These are phyloP conservation scores for Kryptopterus vitreolus DNA, from an alignment of 2,797 vertebrate species.

Conservation along the genomic window DNA sequence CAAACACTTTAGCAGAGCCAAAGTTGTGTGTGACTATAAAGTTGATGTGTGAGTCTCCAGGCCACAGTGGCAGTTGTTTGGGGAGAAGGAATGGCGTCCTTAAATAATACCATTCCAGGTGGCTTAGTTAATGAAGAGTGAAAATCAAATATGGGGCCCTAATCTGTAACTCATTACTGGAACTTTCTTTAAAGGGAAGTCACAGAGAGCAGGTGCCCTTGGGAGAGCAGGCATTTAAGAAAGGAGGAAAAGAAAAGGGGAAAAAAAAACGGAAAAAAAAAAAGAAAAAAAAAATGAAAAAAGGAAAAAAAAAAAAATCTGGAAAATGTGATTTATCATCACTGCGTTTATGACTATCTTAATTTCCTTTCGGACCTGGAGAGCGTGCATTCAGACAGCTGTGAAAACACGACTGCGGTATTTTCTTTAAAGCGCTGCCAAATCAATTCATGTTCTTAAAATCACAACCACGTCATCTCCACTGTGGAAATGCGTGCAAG, in stretches of 20 bases:
- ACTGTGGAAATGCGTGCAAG: constrained; percentile 48
- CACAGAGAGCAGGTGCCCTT: constrained; percentile 70
- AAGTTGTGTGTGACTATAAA: constrained; percentile 75
- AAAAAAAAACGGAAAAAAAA: no score
- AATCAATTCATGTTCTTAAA: constrained; percentile 45
- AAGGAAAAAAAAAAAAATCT: constrained; percentile 39
- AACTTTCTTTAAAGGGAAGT: constrained; percentile 79
- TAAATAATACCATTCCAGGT: constrained; percentile 86
- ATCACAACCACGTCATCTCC: constrained; percentile 40
- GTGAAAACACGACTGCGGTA: constrained; percentile 41
- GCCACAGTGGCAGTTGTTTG: constrained; percentile 78
- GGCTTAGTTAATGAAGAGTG: constrained; percentile 85
- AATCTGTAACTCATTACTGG: constrained; percentile 81
- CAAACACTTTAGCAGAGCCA: constrained; percentile 43
- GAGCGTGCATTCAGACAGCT: constrained; percentile 48
- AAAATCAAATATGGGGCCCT: constrained; percentile 81
- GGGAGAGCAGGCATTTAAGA: constrained; percentile 51
- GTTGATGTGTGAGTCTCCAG: constrained; percentile 73
- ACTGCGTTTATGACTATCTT: constrained; percentile 54
- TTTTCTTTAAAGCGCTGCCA: constrained; percentile 46
- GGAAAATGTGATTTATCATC: constrained; percentile 53
- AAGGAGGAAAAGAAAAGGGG: no score
- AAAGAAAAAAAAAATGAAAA: constrained; percentile 17
- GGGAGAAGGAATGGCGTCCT: constrained; percentile 76
- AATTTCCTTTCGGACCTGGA: constrained; percentile 51